These are phyloP conservation scores for Physocephala rufipes DNA, from an alignment of 2,888 invertebrate genomes.

Conservation along the genomic window DNA sequence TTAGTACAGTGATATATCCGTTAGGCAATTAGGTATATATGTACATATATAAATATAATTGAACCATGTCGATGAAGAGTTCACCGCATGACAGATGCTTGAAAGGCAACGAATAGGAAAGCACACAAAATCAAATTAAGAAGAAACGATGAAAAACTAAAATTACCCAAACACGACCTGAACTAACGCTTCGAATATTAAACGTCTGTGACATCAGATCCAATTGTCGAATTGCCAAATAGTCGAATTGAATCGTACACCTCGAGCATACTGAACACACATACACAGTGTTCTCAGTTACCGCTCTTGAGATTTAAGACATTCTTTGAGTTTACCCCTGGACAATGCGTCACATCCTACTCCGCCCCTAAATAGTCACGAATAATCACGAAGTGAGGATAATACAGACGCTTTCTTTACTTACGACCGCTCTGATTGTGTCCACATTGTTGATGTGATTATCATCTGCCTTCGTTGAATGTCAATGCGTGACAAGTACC, in stretches of 20 bases:
- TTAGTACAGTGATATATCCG: neutral
- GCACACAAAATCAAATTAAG: conserved; percentile 43
- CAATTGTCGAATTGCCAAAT: no score
- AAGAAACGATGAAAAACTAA: conserved; percentile 14
- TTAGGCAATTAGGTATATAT: no score
- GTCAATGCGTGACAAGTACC: conserved; percentile 33
- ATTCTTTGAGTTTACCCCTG: neutral
- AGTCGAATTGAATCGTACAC: no score
- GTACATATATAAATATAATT: no score
- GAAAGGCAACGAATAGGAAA: conserved; percentile 56
- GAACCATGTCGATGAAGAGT: no score
- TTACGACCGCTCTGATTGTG: conserved; percentile 53
- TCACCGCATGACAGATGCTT: conserved; percentile 51
- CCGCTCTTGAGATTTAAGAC: conserved; percentile 18
- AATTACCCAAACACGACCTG: conserved; percentile 26
- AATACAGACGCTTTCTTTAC: conserved; percentile 57
- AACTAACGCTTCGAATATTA: conserved; percentile 24
- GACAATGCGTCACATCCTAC: neutral
- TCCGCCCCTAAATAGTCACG: conserved; percentile 32
- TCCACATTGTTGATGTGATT: conserved; percentile 45
- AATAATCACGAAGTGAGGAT: conserved; percentile 51
- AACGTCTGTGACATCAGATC: conserved; percentile 11
- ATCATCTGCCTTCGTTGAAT: conserved; percentile 19
- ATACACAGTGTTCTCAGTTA: conserved; percentile 26
- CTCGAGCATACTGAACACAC: conserved; percentile 5